Evolutionary conservation across 2,888 invertebrate species (phyloP).

Genomic region (Tromatobia lineatoria): DNA sequence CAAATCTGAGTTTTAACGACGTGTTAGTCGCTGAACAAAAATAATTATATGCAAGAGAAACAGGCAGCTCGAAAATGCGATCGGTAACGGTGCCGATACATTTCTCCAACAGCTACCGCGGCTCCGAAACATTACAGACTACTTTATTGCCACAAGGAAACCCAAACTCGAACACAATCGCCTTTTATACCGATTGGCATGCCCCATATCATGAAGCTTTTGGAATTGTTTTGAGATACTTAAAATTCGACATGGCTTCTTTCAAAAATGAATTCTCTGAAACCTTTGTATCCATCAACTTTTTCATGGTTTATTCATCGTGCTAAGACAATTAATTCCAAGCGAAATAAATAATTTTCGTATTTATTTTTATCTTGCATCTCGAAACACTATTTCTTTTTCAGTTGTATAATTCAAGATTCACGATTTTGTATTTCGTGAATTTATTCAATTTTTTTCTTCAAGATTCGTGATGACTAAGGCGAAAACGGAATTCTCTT

Average conservation of each 20-base stretch:
- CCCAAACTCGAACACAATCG: conserved; percentile 11
- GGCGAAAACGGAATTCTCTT: no score
- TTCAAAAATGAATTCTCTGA: background rate
- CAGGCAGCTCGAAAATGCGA: conserved; percentile 32
- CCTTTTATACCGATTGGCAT: conserved; percentile 14
- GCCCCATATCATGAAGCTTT: conserved; percentile 24
- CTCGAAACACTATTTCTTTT: no score
- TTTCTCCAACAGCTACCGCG: background rate
- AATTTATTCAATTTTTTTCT: conserved; percentile 6
- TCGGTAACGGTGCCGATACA: conserved; percentile 20
- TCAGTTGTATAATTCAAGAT: background rate
- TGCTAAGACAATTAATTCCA: no score
- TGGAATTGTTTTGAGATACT: background rate
- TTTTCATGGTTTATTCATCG: no score
- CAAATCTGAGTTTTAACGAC: no score
- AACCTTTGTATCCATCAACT: background rate
- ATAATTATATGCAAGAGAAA: no score
- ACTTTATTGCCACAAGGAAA: conserved; percentile 38
- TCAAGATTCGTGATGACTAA: no score
- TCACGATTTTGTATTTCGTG: no score
- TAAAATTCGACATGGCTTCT: background rate
- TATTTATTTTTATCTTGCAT: background rate
- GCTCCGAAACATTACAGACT: background rate
- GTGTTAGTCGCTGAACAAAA: no score
- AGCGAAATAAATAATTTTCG: background rate